phyloP scores from a whole-genome alignment of 1,140 invertebrate species.

The Caerostris extrusa region DNA sequence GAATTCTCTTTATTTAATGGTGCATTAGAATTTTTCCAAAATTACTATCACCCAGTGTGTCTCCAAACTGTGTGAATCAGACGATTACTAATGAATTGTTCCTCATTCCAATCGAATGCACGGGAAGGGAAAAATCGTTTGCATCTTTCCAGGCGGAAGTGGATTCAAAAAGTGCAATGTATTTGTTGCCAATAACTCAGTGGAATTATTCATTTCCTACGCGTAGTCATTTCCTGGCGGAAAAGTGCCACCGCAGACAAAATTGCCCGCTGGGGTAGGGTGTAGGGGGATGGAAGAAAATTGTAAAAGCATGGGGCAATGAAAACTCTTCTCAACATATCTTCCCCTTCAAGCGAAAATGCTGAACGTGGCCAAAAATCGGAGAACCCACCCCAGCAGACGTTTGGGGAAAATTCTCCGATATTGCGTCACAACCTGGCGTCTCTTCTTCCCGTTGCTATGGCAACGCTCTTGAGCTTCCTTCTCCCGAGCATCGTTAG shows the following conservation, averaged over 20 bases:
- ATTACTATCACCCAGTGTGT: too few species aligned
- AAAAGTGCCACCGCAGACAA: slow-evolving; percentile 36
- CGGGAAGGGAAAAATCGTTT: background rate
- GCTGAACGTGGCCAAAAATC: slow-evolving; percentile 42
- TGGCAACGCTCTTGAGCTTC: slow-evolving; percentile 61
- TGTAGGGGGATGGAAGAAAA: background rate
- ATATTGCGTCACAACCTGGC: slow-evolving; percentile 73
- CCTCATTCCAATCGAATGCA: background rate
- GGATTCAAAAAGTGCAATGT: background rate
- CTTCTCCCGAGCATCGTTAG: slow-evolving; percentile 60
- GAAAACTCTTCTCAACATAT: slow-evolving; percentile 28
- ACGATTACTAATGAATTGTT: too few species aligned
- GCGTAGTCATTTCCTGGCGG: slow-evolving; percentile 29
- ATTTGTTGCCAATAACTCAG: slow-evolving; percentile 32
- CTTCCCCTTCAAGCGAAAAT: slow-evolving; percentile 18
- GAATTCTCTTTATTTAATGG: too few species aligned
- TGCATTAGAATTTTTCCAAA: too few species aligned
- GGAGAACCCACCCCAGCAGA: background rate
- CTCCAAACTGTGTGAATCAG: too few species aligned
- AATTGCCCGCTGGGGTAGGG: background rate
- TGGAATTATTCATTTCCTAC: slow-evolving; percentile 49
- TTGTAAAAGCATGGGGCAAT: slow-evolving; percentile 11
- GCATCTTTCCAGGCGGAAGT: background rate
- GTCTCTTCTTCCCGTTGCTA: slow-evolving; percentile 59
- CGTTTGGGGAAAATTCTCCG: slow-evolving; percentile 53